Base-by-base conservation (phyloP, 2,113 vertebrate species). In the Hoplias malabaricus region DNA sequence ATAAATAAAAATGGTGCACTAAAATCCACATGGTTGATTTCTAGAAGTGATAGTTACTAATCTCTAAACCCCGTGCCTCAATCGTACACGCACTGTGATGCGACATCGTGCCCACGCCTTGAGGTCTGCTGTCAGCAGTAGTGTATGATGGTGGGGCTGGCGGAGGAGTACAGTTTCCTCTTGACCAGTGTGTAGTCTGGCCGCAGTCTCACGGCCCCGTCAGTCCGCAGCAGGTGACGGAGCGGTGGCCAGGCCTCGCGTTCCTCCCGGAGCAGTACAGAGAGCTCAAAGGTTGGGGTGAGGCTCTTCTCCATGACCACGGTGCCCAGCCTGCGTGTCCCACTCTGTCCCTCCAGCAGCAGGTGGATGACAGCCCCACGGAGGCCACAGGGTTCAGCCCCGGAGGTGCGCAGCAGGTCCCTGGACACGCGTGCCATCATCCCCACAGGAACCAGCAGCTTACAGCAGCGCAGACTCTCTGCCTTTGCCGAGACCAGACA, bases 161-260 rank as follows among this genome's bases (percentile, higher is more conserved):
- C 93, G 0, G 92, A 93, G 1, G 93, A 94, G 83, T 93, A 93
- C 8, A 94, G 91, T 77, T 94, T 94, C 82, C 84, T 87, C 85
- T 94, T 94, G 62, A 94, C 86, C 77, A 94, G 86, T 21, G 88
- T 80, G 81, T 92, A 93, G 74, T 93, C 89, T 0, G 91, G 76
- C 42, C 87, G 87, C 69, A 93, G 86, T 80, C 90, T 91, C 76
- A 93, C 40, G 33, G 89, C 90, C 31, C 88, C 89, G 50, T 75
- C 81, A 10, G 50, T 36, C 0, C 85, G 84, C 3, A 94, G 91
- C 21, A 94, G 82, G 78, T 83, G 74, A 70, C 78, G 88, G 7
- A 94, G 81, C 0, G 84, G 79, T 0, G 86, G 85, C 92, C 92
- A 93, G 79, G 83, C 56, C 0, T 83, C 85, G 0, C 40, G 56